Percentiles rank a stretch among this genome's conserved stretches.
Evolutionary conservation across 2,113 vertebrate genomes (phyloP).

Genomic region (Sceloporus undulatus): DNA sequence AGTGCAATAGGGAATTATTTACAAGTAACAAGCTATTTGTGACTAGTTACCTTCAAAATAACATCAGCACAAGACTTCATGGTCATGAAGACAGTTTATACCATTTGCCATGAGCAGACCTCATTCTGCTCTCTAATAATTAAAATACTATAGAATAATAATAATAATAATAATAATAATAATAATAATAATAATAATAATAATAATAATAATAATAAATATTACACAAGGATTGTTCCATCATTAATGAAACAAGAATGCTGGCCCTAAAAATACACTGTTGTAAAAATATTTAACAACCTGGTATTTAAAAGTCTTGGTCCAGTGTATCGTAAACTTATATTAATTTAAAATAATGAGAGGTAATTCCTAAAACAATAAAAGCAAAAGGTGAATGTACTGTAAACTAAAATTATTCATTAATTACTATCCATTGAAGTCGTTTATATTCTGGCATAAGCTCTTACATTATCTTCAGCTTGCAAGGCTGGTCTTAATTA

Average conservation of each 20-base stretch:
- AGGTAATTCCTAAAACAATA: constrained; percentile 56
- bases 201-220: not conserved
- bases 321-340: constrained; percentile 18
- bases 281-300: constrained; percentile 39
- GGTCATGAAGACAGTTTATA: no score
- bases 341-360: constrained; percentile 63
- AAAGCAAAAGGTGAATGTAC: constrained; percentile 44
- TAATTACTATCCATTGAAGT: constrained; percentile 66
- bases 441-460: constrained; percentile 63
- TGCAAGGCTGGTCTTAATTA: constrained; percentile 73
- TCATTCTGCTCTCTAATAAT: not conserved
- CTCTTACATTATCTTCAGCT: constrained; percentile 69
- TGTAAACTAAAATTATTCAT: constrained; percentile 58
- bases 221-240: constrained; percentile 13
- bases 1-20: no score
- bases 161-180: not conserved
- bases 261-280: constrained; percentile 33
- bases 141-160: not conserved
- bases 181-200: not conserved
- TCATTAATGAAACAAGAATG: not conserved
- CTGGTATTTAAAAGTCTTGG: not conserved
- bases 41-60: no score
- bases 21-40: no score
- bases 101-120: not conserved
- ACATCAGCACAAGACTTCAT: no score